phyloP scores from a whole-genome alignment of 2,797 vertebrate genomes.

The Ara ararauna region DNA sequence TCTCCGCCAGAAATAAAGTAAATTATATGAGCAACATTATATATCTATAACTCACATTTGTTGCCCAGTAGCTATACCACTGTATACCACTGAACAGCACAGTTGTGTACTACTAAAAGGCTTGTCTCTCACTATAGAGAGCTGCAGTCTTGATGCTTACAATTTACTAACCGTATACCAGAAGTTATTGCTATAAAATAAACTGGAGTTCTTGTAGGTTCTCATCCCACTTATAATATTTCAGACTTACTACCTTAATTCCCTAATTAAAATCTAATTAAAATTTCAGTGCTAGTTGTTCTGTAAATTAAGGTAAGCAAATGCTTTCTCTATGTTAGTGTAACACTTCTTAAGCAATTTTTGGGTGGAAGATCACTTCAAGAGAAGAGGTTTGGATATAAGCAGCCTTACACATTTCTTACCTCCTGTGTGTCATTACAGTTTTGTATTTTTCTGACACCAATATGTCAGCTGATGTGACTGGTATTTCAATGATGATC shows the following conservation, averaged over 20 bases:
- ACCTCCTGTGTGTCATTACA: neutral
- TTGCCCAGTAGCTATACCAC: neutral
- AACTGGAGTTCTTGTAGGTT: neutral
- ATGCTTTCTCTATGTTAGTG: neutral
- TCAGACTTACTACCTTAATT: neutral
- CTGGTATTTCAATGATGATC: neutral
- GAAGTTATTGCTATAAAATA: neutral
- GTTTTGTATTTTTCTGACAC: neutral
- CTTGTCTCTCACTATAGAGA: neutral
- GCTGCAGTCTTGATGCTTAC: neutral
- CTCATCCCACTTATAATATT: neutral
- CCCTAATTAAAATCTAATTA: neutral
- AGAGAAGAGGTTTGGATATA: neutral
- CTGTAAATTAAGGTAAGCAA: neutral
- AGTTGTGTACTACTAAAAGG: neutral
- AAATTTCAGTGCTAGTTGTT: neutral
- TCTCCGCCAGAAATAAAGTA: neutral
- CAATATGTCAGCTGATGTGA: neutral
- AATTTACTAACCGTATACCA: neutral
- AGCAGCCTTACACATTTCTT: neutral
- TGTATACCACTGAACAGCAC: neutral
- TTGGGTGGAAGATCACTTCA: neutral
- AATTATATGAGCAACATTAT: neutral
- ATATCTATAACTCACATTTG: neutral
- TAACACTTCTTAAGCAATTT: fast-evolving